phyloP scores from a whole-genome alignment of 2,797 vertebrate genomes.

The Botia kubotai region DNA sequence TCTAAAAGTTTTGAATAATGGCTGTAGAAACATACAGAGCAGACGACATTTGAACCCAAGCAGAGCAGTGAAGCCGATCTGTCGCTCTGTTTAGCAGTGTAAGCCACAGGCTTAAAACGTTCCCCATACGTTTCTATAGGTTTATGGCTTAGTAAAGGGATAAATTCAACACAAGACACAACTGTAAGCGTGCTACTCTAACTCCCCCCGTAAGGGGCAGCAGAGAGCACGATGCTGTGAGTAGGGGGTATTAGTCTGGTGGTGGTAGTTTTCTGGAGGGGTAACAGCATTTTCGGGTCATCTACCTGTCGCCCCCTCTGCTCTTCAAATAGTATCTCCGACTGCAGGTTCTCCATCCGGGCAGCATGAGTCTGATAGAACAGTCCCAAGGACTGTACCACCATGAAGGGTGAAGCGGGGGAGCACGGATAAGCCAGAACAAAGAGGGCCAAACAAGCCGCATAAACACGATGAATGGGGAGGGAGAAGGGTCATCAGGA shows the following conservation, averaged over 20 bases:
- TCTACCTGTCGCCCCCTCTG: conserved; percentile 80
- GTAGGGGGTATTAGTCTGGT: conserved; percentile 44
- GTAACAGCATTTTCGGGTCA: conserved; percentile 65
- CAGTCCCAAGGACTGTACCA: conserved; percentile 76
- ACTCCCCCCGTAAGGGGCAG: conserved; percentile 41
- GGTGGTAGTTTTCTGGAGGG: conserved; percentile 40
- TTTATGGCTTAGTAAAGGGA: conserved; percentile 45
- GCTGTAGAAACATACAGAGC: not conserved
- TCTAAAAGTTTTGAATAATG: not conserved
- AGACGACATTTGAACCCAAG: conserved; percentile 19
- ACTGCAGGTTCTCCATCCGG: conserved; percentile 75
- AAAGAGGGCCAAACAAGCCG: conserved; percentile 57
- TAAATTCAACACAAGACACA: conserved; percentile 29
- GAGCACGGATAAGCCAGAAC: conserved; percentile 29
- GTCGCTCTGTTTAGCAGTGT: conserved; percentile 14
- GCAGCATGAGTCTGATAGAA: conserved; percentile 80
- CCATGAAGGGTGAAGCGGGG: conserved; percentile 29
- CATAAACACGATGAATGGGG: conserved; percentile 25
- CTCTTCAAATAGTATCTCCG: conserved; percentile 68
- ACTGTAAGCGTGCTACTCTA: conserved; percentile 66
- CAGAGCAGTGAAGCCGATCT: not conserved
- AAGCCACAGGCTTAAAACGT: not conserved
- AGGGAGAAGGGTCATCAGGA: conserved; percentile 28
- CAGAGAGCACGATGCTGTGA: conserved; percentile 54
- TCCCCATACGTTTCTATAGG: not conserved